Conservation (phyloP, 2,888 invertebrate species). For the Zhengitettix transpicula region DNA sequence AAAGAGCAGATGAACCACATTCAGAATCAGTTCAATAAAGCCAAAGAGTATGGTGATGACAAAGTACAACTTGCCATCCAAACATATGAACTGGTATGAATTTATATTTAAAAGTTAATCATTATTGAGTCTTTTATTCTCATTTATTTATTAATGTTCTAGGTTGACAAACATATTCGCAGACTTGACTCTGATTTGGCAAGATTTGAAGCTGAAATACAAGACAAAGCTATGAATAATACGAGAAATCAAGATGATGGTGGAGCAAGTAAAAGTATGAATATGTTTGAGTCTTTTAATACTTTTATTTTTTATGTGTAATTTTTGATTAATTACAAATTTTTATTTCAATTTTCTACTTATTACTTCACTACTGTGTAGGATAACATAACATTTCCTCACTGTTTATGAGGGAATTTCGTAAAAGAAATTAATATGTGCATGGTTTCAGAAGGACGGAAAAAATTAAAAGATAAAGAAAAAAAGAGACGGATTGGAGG, state of each 20-base stretch:
- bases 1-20: conserved; percentile 72
- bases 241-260: conserved; percentile 48
- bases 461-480: conserved; percentile 48
- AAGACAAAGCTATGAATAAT: conserved; percentile 75
- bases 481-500: conserved; percentile 36
- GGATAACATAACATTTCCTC: too few relatives aligned
- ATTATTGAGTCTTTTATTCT: background rate
- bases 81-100: conserved; percentile 72
- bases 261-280: conserved; percentile 36
- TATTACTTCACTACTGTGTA: too few relatives aligned
- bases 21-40: conserved; percentile 78
- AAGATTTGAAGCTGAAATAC: conserved; percentile 90
- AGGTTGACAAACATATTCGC: conserved; percentile 92
- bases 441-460: conserved; percentile 40
- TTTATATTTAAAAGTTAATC: background rate
- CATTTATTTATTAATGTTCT: conserved; percentile 8
- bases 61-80: conserved; percentile 95
- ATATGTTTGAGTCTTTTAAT: too few relatives aligned
- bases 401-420: too few relatives aligned
- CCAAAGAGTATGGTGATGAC: conserved; percentile 91
- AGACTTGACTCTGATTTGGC: conserved; percentile 91
- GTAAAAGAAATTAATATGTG: background rate
- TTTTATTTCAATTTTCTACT: too few relatives aligned
- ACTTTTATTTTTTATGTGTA: too few relatives aligned
- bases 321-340: too few relatives aligned